A percentile compares a stretch with the other conserved stretches of the same genome.
These are phyloP conservation scores for Mastomys natalensis DNA, from an alignment of 2,113 vertebrate species.

Conservation along the genomic window DNA sequence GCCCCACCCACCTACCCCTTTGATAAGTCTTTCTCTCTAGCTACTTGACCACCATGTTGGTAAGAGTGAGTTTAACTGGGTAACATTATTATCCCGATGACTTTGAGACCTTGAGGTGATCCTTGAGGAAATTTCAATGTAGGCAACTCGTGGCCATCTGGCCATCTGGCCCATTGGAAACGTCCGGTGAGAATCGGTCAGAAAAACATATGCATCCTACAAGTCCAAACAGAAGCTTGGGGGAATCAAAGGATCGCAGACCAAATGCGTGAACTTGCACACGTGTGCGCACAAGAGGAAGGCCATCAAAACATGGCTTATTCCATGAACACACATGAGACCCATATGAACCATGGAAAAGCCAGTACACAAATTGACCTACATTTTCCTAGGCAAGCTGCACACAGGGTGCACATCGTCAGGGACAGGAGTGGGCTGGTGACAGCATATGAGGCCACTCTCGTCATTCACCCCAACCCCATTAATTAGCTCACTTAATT, in stretches of 20 bases:
- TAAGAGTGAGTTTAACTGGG: background rate
- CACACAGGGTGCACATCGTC: background rate
- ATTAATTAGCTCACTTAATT: background rate
- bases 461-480: background rate
- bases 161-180: background rate
- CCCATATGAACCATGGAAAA: background rate
- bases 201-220: constrained; percentile 33
- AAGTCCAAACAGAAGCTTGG: background rate
- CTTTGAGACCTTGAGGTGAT: background rate
- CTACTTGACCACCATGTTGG: background rate
- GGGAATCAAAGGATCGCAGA: constrained; percentile 44
- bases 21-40: background rate
- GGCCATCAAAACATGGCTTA: background rate
- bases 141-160: background rate
- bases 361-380: background rate
- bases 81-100: background rate
- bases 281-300: background rate
- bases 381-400: background rate
- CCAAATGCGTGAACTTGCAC: constrained; percentile 13
- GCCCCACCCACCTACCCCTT: background rate
- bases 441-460: accelerated
- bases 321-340: background rate
- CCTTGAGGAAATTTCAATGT: background rate
- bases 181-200: constrained; percentile 36
- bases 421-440: background rate